phyloP scores from a whole-genome alignment of 2,888 invertebrate genomes.

The Ernsta delagoae region DNA sequence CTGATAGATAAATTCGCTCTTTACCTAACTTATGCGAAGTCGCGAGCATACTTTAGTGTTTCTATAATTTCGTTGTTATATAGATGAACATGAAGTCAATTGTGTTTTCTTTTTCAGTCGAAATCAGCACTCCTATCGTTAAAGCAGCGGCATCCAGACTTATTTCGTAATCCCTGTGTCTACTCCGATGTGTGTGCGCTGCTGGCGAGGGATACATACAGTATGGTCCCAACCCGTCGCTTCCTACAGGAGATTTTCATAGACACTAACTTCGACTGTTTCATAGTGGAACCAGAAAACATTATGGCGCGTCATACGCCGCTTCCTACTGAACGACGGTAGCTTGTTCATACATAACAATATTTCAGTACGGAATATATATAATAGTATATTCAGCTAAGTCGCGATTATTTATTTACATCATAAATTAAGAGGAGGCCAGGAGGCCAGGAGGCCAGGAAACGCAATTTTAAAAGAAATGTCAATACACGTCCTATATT shows the following conservation, averaged over 20 bases:
- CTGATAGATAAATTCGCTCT: no score
- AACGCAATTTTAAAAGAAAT: not conserved
- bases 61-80: no score
- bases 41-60: no score
- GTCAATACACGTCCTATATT: not conserved
- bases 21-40: no score
- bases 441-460: no score
- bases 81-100: no score
- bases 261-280: constrained; percentile 90
- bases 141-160: constrained; percentile 89
- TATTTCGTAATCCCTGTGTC: constrained; percentile 94
- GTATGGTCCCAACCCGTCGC: constrained; percentile 92
- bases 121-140: constrained; percentile 91
- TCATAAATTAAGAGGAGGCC: no score
- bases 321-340: not conserved
- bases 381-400: no score
- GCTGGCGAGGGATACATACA: constrained; percentile 91
- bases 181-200: constrained; percentile 96
- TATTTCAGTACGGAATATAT: no score
- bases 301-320: constrained; percentile 67
- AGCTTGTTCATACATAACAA: not conserved
- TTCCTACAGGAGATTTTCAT: constrained; percentile 97
- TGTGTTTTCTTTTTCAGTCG: constrained; percentile 79
- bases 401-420: no score
- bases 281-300: constrained; percentile 78